Conservation (phyloP, 2,888 invertebrate genomes). For the Mesochorus sp. region DNA sequence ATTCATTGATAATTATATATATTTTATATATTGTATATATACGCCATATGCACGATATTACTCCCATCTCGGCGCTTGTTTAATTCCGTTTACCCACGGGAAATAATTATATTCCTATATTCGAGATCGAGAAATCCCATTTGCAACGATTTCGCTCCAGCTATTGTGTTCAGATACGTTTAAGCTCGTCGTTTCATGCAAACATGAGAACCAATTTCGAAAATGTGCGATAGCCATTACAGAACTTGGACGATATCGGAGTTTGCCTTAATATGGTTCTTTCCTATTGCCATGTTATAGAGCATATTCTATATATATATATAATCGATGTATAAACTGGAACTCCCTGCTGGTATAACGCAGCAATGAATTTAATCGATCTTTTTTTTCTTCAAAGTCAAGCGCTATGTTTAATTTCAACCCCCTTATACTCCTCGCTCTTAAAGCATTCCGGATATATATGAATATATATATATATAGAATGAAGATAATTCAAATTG, state of each 20-base stretch:
- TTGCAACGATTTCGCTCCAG: slow-evolving; percentile 5
- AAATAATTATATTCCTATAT: slow-evolving; percentile 7
- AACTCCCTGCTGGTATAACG: too few relatives aligned
- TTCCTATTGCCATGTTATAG: too few relatives aligned
- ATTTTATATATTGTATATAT: background rate
- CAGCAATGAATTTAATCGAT: too few relatives aligned
- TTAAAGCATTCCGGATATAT: too few relatives aligned
- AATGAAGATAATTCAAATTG: too few relatives aligned
- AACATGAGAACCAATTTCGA: slow-evolving; percentile 2
- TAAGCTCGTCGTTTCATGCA: background rate
- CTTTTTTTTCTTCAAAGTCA: too few relatives aligned
- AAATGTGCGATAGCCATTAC: slow-evolving; percentile 5
- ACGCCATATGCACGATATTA: slow-evolving; percentile 1
- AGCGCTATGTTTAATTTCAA: too few relatives aligned
- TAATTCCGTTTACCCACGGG: background rate
- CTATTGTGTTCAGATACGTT: slow-evolving; percentile 9
- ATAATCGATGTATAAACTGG: too few relatives aligned
- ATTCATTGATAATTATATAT: background rate
- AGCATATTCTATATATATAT: too few relatives aligned
- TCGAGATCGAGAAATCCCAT: slow-evolving; percentile 8
- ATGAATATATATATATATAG: too few relatives aligned
- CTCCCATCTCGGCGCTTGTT: background rate
- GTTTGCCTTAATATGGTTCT: background rate
- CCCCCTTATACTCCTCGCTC: too few relatives aligned
- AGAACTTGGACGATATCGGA: background rate